Evolutionary conservation across 1,140 invertebrate species (phyloP).

Genomic region (Drosophila pachea): DNA sequence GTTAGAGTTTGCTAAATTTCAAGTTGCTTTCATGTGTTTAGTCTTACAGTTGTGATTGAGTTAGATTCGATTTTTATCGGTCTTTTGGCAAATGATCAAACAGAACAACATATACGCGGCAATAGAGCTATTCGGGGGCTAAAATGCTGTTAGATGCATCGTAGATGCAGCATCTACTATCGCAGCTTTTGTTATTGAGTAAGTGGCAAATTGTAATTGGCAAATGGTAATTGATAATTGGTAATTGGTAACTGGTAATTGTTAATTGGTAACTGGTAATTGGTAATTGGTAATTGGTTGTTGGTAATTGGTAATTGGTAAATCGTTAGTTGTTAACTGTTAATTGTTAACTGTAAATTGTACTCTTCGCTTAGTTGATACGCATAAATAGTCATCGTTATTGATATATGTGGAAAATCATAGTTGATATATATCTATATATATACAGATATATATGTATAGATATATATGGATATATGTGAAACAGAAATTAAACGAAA

Average conservation of each 20-base stretch:
- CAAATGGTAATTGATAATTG: too few species aligned
- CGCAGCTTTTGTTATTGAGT: slow-evolving; percentile 29
- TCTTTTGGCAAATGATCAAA: slow-evolving; percentile 54
- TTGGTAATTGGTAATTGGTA: too few species aligned
- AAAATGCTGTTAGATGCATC: slow-evolving; percentile 42
- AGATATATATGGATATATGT: slow-evolving; percentile 19
- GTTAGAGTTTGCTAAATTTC: slow-evolving; percentile 66
- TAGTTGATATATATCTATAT: too few species aligned
- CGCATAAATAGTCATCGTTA: slow-evolving; percentile 79
- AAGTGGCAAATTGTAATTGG: slow-evolving; percentile 22
- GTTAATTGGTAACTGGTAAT: too few species aligned
- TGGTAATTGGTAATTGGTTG: too few species aligned
- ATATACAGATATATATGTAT: too few species aligned
- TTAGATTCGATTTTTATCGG: slow-evolving; percentile 26
- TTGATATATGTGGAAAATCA: slow-evolving; percentile 78
- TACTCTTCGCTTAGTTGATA: slow-evolving; percentile 53
- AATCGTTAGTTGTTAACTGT: too few species aligned
- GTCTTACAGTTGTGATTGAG: slow-evolving; percentile 26
- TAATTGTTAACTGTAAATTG: too few species aligned
- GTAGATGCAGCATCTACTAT: slow-evolving; percentile 13
- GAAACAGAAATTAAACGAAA: slow-evolving; percentile 71
- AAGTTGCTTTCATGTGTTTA: slow-evolving; percentile 58
- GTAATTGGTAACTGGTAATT: too few species aligned
- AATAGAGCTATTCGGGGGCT: slow-evolving; percentile 75
- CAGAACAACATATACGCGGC: slow-evolving; percentile 79